These are phyloP conservation scores for Euwallacea fornicatus DNA, from an alignment of 1,140 invertebrate genomes.

Conservation along the genomic window DNA sequence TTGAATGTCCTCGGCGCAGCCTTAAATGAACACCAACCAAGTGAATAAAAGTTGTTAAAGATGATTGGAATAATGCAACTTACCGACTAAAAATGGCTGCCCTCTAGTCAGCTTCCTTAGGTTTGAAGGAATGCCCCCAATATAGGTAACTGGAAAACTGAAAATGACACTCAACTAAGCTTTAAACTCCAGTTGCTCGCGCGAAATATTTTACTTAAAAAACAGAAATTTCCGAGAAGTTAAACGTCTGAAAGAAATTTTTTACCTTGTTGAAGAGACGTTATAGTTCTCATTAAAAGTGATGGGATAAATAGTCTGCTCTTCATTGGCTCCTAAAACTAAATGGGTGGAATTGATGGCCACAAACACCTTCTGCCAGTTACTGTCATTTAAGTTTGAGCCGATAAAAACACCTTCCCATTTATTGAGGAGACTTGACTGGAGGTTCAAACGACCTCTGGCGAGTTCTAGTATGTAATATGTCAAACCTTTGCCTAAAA, in stretches of 20 bases:
- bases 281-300: conserved; percentile 63
- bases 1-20: conserved; percentile 88
- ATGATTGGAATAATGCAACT: background rate
- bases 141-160: conserved; percentile 77
- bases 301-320: conserved; percentile 87
- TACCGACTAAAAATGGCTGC: conserved; percentile 70
- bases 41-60: background rate
- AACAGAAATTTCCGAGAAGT: too few species aligned
- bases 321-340: conserved; percentile 81
- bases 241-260: too few species aligned
- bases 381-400: conserved; percentile 77
- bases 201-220: too few species aligned
- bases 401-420: conserved; percentile 88
- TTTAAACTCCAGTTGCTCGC: background rate
- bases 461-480: conserved; percentile 82
- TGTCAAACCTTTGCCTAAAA: conserved; percentile 70
- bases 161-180: conserved; percentile 8
- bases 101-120: conserved; percentile 68
- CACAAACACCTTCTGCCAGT: conserved; percentile 87
- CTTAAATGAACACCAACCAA: conserved; percentile 48
- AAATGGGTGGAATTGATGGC: conserved; percentile 84
- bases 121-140: conserved; percentile 73
- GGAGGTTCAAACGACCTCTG: conserved; percentile 79
- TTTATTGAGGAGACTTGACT: conserved; percentile 83
- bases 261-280: conserved; percentile 66